Evolutionary conservation across 2,113 vertebrate species (phyloP).

Genomic region (Pollimyrus isidori): DNA sequence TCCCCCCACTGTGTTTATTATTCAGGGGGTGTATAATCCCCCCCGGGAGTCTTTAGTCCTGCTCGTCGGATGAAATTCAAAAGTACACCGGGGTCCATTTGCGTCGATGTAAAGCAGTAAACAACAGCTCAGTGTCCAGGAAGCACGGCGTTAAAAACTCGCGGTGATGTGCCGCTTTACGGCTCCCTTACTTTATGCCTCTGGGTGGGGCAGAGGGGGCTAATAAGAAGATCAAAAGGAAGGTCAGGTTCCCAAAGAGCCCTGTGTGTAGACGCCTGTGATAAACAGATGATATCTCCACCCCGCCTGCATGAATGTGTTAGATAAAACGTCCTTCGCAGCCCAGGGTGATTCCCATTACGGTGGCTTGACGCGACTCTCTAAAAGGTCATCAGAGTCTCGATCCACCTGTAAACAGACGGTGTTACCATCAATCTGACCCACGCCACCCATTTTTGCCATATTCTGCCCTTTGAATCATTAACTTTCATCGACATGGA

Average conservation of each 20-base stretch:
- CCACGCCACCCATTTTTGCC: neutral
- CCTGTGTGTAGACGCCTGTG: neutral
- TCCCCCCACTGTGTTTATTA: neutral
- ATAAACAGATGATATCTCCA: conserved; percentile 4
- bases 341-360: neutral
- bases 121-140: neutral
- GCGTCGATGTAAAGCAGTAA: neutral
- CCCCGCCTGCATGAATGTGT: neutral
- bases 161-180: neutral
- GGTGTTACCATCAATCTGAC: neutral
- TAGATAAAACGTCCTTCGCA: neutral
- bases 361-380: neutral
- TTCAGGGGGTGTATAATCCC: neutral
- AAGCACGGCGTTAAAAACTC: neutral
- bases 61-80: neutral
- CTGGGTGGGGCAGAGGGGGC: neutral
- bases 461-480: neutral
- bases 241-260: conserved; percentile 14
- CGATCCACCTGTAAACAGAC: neutral
- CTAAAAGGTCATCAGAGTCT: conserved; percentile 2
- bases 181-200: neutral
- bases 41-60: neutral
- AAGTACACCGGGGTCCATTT: neutral
- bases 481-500: neutral
- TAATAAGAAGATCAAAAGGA: neutral